A percentile compares a stretch with the other conserved stretches of the same genome.
Conservation (phyloP, 2,888 invertebrate genomes). For the Polymixis lichenea region DNA sequence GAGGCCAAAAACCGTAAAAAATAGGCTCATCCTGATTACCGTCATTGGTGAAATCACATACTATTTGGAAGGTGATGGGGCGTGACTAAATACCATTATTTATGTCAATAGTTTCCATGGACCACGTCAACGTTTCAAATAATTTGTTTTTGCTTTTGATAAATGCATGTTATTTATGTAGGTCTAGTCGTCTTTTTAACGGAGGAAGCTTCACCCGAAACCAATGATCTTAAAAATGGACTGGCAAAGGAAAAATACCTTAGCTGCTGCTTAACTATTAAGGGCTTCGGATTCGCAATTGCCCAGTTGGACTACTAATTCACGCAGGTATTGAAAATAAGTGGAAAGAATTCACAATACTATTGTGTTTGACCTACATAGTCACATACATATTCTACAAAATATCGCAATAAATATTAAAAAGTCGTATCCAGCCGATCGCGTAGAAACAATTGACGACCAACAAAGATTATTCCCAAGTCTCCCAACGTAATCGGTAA, state of each 20-base stretch:
- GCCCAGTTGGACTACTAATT: too few relatives aligned
- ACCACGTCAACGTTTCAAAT: not conserved
- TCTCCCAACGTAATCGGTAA: constrained; percentile 24
- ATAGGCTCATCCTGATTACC: not conserved
- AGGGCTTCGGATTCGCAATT: not conserved
- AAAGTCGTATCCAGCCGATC: not conserved
- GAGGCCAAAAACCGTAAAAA: not conserved
- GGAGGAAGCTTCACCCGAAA: too few relatives aligned
- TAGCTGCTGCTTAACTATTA: not conserved
- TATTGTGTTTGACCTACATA: not conserved
- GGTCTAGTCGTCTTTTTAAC: too few relatives aligned
- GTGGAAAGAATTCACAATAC: not conserved
- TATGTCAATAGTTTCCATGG: not conserved
- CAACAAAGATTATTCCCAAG: not conserved
- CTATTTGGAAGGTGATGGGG: not conserved
- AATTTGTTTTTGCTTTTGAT: not conserved
- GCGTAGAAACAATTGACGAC: constrained; percentile 1
- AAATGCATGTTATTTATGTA: not conserved
- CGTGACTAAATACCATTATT: too few relatives aligned
- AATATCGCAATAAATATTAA: not conserved
- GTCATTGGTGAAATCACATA: not conserved
- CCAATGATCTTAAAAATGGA: not conserved
- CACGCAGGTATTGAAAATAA: not conserved
- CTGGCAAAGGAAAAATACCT: not conserved
- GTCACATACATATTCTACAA: not conserved